These are phyloP conservation scores for Elachura formosa DNA, from an alignment of 2,113 vertebrate species.

Conservation along the genomic window DNA sequence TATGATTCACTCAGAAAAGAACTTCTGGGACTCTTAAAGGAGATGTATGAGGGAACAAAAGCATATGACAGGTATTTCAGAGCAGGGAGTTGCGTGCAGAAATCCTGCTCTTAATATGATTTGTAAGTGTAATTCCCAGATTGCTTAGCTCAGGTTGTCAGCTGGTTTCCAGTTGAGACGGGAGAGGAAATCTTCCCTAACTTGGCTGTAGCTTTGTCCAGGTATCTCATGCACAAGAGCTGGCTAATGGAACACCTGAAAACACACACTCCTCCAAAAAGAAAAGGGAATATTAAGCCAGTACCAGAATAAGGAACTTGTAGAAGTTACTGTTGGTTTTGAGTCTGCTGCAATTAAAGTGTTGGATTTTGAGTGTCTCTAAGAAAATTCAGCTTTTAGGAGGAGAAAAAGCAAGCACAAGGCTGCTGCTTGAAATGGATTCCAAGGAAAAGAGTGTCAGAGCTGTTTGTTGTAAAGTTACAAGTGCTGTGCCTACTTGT, in stretches of 20 bases:
- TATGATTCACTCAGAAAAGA: constrained; percentile 58
- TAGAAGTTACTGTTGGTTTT: neutral
- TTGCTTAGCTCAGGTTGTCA: constrained; percentile 27
- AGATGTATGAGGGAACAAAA: constrained; percentile 50
- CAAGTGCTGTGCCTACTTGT: neutral
- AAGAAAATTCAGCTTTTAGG: neutral
- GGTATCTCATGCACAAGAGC: neutral
- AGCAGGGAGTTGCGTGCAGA: constrained; percentile 35
- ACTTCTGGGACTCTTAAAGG: constrained; percentile 53
- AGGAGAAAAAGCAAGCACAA: neutral
- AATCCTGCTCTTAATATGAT: constrained; percentile 54
- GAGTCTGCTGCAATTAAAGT: neutral
- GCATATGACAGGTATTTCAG: constrained; percentile 42
- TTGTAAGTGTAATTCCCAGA: constrained; percentile 56
- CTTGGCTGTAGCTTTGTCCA: neutral
- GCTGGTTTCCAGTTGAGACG: constrained; percentile 32
- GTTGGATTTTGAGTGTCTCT: neutral
- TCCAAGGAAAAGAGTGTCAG: neutral
- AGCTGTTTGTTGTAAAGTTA: neutral
- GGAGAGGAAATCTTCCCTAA: neutral
- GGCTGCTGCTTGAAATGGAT: neutral
- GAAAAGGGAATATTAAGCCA: neutral
- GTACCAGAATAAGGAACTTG: neutral
- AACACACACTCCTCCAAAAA: neutral
- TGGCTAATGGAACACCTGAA: neutral